These are phyloP conservation scores for Pangasius larnaudii DNA, from an alignment of 2,797 vertebrate species.

Conservation along the genomic window DNA sequence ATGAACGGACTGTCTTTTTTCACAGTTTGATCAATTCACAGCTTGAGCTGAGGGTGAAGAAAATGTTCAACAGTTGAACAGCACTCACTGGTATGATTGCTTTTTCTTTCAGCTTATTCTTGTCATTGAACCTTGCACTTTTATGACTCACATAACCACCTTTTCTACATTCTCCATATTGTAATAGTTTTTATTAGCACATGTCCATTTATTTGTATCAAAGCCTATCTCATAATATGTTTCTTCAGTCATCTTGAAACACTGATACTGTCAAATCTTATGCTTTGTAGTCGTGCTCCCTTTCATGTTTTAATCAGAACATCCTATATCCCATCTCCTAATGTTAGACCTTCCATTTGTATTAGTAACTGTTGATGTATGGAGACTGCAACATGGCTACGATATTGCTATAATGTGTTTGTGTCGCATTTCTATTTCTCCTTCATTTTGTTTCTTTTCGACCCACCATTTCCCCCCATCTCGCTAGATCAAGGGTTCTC, in stretches of 20 bases:
- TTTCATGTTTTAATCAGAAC: conserved; percentile 9
- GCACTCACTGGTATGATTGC: conserved; percentile 40
- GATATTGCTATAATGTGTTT: background rate
- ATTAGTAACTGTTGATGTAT: conserved; percentile 5
- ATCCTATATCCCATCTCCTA: background rate
- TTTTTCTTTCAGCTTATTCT: conserved; percentile 6
- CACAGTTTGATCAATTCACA: conserved; percentile 46
- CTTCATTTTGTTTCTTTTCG: background rate
- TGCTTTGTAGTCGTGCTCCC: background rate
- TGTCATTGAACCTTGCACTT: background rate
- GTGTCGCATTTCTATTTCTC: background rate
- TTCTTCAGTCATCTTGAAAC: background rate
- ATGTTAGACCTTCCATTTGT: background rate
- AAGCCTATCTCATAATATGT: conserved; percentile 5
- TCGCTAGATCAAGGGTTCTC: background rate
- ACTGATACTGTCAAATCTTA: background rate
- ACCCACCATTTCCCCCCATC: background rate
- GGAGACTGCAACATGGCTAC: background rate
- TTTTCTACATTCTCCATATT: background rate
- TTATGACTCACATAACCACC: background rate
- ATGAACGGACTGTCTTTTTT: conserved; percentile 22
- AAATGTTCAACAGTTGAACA: conserved; percentile 36
- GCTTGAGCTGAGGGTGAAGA: conserved; percentile 29
- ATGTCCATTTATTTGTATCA: background rate
- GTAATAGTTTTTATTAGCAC: background rate